Percentiles rank a stretch among this genome's conserved stretches.
Evolutionary conservation across 2,888 invertebrate genomes (phyloP).

Genomic region (Mamestra brassicae): DNA sequence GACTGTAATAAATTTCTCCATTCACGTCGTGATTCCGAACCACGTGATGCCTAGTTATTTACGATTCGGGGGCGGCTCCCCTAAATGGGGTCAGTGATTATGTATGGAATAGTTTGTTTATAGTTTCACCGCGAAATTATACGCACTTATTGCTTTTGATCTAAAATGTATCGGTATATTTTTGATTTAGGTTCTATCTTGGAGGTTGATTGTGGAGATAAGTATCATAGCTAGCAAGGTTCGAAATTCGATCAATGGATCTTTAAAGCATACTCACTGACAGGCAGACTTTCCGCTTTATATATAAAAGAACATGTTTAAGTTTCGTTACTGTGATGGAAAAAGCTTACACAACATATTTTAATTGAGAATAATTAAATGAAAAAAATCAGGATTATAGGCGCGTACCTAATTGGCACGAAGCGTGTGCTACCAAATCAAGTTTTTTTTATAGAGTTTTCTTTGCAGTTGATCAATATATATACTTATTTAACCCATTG

Average conservation of each 20-base stretch:
- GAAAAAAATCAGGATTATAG: not conserved
- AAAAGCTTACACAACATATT: not conserved
- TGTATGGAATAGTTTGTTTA: conserved; percentile 69
- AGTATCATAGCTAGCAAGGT: too few relatives aligned
- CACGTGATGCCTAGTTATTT: conserved; percentile 74
- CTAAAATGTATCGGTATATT: conserved; percentile 12
- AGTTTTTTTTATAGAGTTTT: too few relatives aligned
- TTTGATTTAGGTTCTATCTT: conserved; percentile 21
- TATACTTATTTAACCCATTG: too few relatives aligned
- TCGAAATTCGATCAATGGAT: not conserved
- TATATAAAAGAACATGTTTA: not conserved
- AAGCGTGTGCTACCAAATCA: not conserved
- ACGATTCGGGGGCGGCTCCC: conserved; percentile 66
- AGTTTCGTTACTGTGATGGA: not conserved
- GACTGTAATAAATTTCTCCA: conserved; percentile 73
- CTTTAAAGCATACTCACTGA: not conserved
- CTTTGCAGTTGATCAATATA: too few relatives aligned
- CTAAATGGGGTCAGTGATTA: conserved; percentile 74
- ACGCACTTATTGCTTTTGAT: conserved; percentile 52
- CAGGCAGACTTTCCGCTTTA: not conserved
- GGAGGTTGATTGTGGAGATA: not conserved
- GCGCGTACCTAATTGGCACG: conserved; percentile 6
- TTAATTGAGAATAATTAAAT: not conserved
- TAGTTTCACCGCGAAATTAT: conserved; percentile 65
- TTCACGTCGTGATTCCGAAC: conserved; percentile 70